Conservation (phyloP, 2,888 invertebrate genomes). For the Reticulitermes lucifugus region DNA sequence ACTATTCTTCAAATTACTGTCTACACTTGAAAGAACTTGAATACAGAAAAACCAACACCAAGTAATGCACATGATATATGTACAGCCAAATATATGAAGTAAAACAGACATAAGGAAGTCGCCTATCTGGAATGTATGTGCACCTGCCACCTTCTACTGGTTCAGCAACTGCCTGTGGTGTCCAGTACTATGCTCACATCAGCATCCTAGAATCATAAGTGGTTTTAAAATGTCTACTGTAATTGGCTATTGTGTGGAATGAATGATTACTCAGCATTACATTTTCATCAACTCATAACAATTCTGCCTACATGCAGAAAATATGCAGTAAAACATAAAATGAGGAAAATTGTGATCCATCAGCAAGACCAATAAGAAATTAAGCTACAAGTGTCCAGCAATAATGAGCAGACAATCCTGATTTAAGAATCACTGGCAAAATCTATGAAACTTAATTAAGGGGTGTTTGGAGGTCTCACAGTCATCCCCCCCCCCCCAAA, state of each 20-base stretch:
- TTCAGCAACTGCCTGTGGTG: neutral
- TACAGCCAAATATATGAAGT: neutral
- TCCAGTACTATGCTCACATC: neutral
- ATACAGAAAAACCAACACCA: neutral
- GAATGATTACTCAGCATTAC: too few relatives aligned
- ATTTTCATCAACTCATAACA: too few relatives aligned
- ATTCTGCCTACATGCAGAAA: too few relatives aligned
- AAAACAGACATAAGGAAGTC: neutral
- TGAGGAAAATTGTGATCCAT: too few relatives aligned
- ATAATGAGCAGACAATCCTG: too few relatives aligned
- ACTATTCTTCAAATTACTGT: neutral
- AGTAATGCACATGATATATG: conserved; percentile 5
- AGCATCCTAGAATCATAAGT: neutral
- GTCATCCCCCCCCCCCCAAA: neutral
- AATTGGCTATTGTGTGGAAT: too few relatives aligned
- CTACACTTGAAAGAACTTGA: neutral
- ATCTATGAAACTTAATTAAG: too few relatives aligned
- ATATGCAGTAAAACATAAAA: too few relatives aligned
- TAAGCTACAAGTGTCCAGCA: too few relatives aligned
- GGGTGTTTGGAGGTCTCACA: neutral
- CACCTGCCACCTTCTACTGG: neutral
- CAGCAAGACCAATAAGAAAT: too few relatives aligned
- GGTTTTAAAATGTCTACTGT: too few relatives aligned
- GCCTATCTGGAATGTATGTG: conserved; percentile 3
- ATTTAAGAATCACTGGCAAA: too few relatives aligned